phyloP scores from a whole-genome alignment of 2,113 vertebrate species.

The Mugil cephalus region DNA sequence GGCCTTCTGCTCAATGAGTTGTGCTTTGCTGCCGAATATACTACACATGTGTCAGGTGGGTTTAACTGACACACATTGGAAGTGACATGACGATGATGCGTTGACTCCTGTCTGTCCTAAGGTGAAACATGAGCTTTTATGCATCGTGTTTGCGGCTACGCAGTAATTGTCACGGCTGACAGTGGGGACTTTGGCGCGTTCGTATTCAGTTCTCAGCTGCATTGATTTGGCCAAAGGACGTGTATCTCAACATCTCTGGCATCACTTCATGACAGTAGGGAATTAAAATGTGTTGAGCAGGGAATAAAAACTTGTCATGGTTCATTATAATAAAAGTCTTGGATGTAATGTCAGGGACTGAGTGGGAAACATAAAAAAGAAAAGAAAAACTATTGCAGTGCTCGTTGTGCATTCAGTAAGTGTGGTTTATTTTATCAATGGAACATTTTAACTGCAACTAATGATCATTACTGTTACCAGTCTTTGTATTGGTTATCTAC shows the following conservation, averaged over 20 bases:
- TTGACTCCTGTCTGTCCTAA: constrained; percentile 1
- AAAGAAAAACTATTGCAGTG: neutral
- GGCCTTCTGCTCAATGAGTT: constrained; percentile 45
- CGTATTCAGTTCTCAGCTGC: constrained; percentile 2
- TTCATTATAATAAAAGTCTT: constrained; percentile 1
- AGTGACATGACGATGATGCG: neutral
- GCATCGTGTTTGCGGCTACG: neutral
- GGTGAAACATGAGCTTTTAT: neutral
- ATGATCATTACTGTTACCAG: neutral
- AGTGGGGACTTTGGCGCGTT: neutral
- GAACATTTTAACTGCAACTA: neutral
- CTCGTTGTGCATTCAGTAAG: neutral
- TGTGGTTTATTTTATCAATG: neutral
- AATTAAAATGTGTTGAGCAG: neutral
- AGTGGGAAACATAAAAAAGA: too few relatives aligned
- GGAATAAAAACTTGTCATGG: neutral
- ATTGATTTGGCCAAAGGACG: neutral
- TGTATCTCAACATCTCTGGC: neutral
- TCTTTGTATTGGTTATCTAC: neutral
- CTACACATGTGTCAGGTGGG: neutral
- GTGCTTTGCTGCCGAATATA: constrained; percentile 20
- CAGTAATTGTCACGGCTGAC: neutral
- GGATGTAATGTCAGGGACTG: constrained; percentile 1
- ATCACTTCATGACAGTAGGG: neutral
- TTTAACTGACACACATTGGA: constrained; percentile 23